Evolutionary conservation across 2,113 vertebrate genomes (phyloP), one percentile per base, ranked within the genome.

Genomic region (Chionodraco myersi): DNA sequence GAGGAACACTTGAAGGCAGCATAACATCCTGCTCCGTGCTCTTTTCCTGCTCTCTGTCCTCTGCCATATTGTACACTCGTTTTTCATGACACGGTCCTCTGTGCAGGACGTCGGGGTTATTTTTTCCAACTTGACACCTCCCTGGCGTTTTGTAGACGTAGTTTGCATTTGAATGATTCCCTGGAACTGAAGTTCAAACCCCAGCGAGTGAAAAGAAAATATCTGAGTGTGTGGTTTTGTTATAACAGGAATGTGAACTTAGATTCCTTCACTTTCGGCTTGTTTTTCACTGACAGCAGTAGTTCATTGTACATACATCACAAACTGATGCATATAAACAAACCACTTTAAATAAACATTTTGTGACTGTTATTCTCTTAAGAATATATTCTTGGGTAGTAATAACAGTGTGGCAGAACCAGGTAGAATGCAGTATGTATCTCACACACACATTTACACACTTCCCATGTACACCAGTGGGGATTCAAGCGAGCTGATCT

Each of bases 401-500:
- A 18, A 49, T 65, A 12, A 30, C 26, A 6, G 9, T 45, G 34
- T 49, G 23, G 47, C 13, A n/a, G 36, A 36, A 23, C 18, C 21
- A 13, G 75, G 56, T 70, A 58, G 49, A 75, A 80, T 66, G 30
- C 18, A 26, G 23, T 1, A n/a, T 61, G 67, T 58, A 67, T 72
- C 45, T 72, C 53, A 65, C 69, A 34, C 21, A 52, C 26, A 14
- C 66, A 23, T 9, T 53, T 54, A 65, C 74, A 41, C 18, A 30
- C 45, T 34, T n/a, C 23, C 71, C 52, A 66, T 63, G 58, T 75
- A 67, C 57, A 75, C 76, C 66, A 77, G 61, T 53, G 23, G 54
- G 72, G 75, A 75, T 73, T 53, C 23, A 69, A 71, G 65, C 78
- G 75, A 81, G 70, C 61, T 77, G 86, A 91, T 91, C 88, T 92